A percentile compares a stretch with the other conserved stretches of the same genome.
Conservation (phyloP, 2,888 invertebrate genomes). For the Perizoma flavofasciatum region DNA sequence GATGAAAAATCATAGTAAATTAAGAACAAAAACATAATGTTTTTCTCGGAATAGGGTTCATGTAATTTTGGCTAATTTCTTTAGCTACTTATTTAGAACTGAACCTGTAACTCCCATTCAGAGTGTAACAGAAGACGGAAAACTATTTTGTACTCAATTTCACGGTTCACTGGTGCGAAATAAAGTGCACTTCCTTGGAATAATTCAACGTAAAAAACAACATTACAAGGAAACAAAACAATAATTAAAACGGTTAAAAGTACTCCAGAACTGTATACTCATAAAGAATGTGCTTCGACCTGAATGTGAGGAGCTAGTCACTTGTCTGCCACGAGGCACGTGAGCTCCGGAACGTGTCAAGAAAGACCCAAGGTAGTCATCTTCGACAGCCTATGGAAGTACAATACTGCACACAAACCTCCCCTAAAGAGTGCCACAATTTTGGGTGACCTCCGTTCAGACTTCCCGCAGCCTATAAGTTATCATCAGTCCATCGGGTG, state of each 20-base stretch:
- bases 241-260: slow-evolving; percentile 5
- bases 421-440: no score
- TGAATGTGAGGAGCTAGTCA: background rate
- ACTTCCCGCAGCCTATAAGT: no score
- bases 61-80: no score
- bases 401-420: no score
- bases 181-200: slow-evolving; percentile 42
- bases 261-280: background rate
- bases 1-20: no score
- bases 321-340: slow-evolving; percentile 20
- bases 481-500: no score
- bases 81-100: no score
- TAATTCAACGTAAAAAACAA: slow-evolving; percentile 29
- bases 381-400: no score
- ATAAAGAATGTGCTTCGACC: background rate
- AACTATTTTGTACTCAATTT: slow-evolving; percentile 51
- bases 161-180: slow-evolving; percentile 47
- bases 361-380: slow-evolving; percentile 21
- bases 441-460: no score
- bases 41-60: no score
- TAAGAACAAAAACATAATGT: no score
- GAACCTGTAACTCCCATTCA: slow-evolving; percentile 39
- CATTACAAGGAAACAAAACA: slow-evolving; percentile 6
- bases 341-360: slow-evolving; percentile 25
- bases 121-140: slow-evolving; percentile 41